Evolutionary conservation across 2,797 vertebrate species (phyloP), one percentile per base, ranked within the genome.

Genomic region (Eutrigla gurnardus): DNA sequence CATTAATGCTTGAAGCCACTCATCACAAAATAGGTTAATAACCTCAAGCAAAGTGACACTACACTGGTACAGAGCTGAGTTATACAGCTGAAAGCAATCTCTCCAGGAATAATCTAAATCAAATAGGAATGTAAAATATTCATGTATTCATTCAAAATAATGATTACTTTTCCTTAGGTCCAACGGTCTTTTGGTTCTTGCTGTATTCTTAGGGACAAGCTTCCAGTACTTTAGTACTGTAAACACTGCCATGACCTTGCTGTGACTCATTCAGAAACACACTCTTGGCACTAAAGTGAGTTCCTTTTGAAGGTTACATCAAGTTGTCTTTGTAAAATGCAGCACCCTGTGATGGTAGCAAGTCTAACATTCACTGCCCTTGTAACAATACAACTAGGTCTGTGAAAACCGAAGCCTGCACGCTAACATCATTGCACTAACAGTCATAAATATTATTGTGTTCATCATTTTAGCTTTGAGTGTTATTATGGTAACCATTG

Each of bases 291-390:
- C 70, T 68, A 49, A 53, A 75, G 50, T 43, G 40, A 81, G 65
- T 65, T 52, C 15, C 65, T 79, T 86, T 70, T 88, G 74, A 88
- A 84, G 85, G 86, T 79, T 77, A 40, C n/a, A 85, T 47, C 47
- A 18, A 50, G 9, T 50, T 50, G 4, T 11, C 13, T 53, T 32
- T 32, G 50, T 53, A 32, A 13, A 53, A 53, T 53, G 18, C 18
- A 32, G 50, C 50, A 25, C 53, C 65, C 68, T 67, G 64, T 68
- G 81, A 71, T 82, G 66, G 75, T 59, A 64, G 59, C 66, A 52
- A 65, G 70, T 67, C 75, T 75, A 70, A 39, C 46, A 36, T 59
- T 62, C 64, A n/a, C 59, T 77, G 87, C 78, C 81, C 80, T 74
- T 32, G 50, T 25, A 25, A 25, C 25, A 25, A 78, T 58, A 35